phyloP scores from a whole-genome alignment of 1,140 invertebrate genomes.

The Diorhabda sublineata region DNA sequence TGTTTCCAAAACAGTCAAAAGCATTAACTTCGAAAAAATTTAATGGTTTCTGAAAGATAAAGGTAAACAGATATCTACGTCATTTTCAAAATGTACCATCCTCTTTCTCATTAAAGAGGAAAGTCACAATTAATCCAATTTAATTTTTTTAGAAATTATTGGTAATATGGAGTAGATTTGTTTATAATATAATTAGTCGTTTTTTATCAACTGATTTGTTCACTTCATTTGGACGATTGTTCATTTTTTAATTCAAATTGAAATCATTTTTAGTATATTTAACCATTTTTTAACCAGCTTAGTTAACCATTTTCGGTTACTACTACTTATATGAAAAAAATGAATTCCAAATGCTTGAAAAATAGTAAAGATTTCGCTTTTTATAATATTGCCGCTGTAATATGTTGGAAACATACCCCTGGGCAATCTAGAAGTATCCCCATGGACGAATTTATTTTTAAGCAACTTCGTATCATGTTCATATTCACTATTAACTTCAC shows the following conservation, averaged over 20 bases:
- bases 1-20: too few relatives aligned
- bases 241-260: not conserved
- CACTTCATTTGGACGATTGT: not conserved
- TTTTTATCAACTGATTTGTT: too few relatives aligned
- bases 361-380: not conserved
- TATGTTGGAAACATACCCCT: slow-evolving; percentile 26
- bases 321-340: not conserved
- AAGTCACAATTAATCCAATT: too few relatives aligned
- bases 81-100: too few relatives aligned
- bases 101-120: too few relatives aligned
- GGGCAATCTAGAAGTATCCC: slow-evolving; percentile 17
- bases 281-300: not conserved
- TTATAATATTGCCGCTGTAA: slow-evolving; percentile 8
- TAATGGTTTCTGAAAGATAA: too few relatives aligned
- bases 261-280: not conserved
- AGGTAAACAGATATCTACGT: too few relatives aligned
- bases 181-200: too few relatives aligned
- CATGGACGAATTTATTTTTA: not conserved
- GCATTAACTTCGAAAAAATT: too few relatives aligned
- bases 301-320: not conserved
- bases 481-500: slow-evolving; percentile 17
- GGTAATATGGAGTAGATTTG: too few relatives aligned
- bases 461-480: slow-evolving; percentile 10
- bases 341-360: not conserved
- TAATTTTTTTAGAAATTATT: too few relatives aligned